phyloP scores from a whole-genome alignment of 2,797 vertebrate genomes.

The Myotis daubentonii region DNA sequence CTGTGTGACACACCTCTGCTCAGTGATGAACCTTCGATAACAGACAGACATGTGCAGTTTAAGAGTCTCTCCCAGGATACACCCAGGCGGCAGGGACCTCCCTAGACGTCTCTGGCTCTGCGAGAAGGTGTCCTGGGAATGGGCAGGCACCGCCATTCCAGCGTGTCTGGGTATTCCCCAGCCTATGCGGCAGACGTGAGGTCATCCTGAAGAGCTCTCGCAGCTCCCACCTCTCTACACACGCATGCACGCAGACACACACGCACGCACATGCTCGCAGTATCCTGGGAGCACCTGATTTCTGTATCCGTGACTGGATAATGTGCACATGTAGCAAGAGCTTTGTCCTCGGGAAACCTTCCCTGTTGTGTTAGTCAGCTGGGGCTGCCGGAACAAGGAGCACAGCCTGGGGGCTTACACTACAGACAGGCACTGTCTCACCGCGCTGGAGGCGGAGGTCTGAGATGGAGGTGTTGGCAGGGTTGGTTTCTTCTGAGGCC shows the following conservation, averaged over 20 bases:
- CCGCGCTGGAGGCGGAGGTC: no score
- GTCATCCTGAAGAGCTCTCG: background rate
- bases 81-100: background rate
- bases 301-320: background rate
- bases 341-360: background rate
- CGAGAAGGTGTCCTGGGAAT: background rate
- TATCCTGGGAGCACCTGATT: background rate
- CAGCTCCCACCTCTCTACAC: background rate
- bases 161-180: constrained; percentile 47
- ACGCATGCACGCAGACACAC: fast-evolving
- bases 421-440: background rate
- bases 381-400: background rate
- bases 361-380: background rate
- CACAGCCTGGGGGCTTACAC: background rate
- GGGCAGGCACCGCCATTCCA: background rate
- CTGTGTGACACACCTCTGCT: background rate
- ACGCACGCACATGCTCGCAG: fast-evolving
- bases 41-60: background rate
- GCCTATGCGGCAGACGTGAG: background rate
- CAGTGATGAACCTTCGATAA: background rate
- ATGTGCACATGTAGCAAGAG: background rate
- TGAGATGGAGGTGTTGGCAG: background rate
- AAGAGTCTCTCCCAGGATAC: background rate
- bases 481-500: background rate
- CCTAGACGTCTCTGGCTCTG: constrained; percentile 12